Evolutionary conservation across 1,140 invertebrate species (phyloP), one percentile per base, ranked within the genome.

Genomic region (Drosophila pallidifrons): DNA sequence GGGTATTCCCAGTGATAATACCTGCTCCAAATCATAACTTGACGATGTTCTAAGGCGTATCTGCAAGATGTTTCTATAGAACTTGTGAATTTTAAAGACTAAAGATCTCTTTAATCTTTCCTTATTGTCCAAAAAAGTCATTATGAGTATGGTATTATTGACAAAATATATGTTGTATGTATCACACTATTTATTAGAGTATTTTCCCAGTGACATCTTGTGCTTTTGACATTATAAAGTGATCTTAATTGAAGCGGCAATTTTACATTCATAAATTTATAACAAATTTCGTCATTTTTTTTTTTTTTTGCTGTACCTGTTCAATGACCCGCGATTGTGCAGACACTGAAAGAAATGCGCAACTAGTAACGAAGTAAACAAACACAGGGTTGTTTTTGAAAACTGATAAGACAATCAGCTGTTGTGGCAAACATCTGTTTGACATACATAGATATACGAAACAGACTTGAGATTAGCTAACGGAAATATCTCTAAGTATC

Each of bases 371-470:
- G 11, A 20, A 5, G 2, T 35, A 49, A 11, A 11, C 35, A 45
- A 1, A 47, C 11, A 13, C 20, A 45, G 1, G 35, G 20, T 13
- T 65, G 5, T 30, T 65, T 65, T 45, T 7, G 20, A 25, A 28
- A 38, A 28, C 25, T 43, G 61, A 54, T 65, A 54, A 54, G 13
- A 54, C 7, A 13, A 38, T 16, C 38, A 57, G 35, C 32, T 57
- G 54, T 57, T 7, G 7, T 11, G 11, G 8, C 10, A 65, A 54
- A 8, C 61, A 45, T n/a, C n/a, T 65, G 32, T 28, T 32, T 7
- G 6, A 16, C 3, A 6, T 10, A 15, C 3, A 6, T 10, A 15
- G 16, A 64, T 43, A 54, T 8, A 5, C 1, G 13, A 64, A 51
- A 28, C 16, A 52, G 20, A 28, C 15, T 51, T 5, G 35, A 15